Conservation (phyloP, 2,113 vertebrate species). For the Chaenocephalus aceratus region DNA sequence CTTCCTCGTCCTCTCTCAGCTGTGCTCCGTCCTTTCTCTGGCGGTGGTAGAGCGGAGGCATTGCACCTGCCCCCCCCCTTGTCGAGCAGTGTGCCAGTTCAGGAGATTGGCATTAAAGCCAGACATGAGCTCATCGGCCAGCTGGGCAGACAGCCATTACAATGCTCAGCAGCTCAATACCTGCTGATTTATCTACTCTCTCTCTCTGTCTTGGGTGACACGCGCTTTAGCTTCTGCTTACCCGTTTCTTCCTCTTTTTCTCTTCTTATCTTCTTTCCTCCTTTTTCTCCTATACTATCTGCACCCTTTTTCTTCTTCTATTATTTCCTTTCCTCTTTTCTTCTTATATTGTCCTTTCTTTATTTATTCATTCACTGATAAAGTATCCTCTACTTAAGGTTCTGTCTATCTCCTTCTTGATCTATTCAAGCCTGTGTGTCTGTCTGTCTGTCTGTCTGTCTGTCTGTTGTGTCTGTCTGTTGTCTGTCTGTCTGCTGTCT, state of each 20-base stretch:
- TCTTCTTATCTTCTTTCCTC: background rate
- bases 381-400: conserved; percentile 23
- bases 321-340: conserved; percentile 6
- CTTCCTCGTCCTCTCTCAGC: background rate
- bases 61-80: conserved; percentile 58
- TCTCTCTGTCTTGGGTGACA: conserved; percentile 73
- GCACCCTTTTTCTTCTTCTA: background rate
- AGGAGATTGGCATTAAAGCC: conserved; percentile 95
- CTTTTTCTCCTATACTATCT: background rate
- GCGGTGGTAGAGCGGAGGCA: conserved; percentile 80
- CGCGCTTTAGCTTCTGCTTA: conserved; percentile 34
- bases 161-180: conserved; percentile 94
- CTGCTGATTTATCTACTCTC: conserved; percentile 90
- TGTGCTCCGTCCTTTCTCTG: conserved; percentile 77
- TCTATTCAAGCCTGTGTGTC: conserved; percentile 4
- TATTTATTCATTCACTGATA: conserved; percentile 27
- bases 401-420: conserved; percentile 33
- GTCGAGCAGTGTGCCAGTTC: conserved; percentile 89
- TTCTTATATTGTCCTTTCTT: background rate
- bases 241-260: background rate
- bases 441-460: background rate
- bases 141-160: conserved; percentile 95
- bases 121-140: conserved; percentile 98
- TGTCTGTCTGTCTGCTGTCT: too few species aligned
- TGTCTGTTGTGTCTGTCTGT: too few species aligned